Evolutionary conservation across 2,797 vertebrate species (phyloP).

Genomic region (Menidia menidia): DNA sequence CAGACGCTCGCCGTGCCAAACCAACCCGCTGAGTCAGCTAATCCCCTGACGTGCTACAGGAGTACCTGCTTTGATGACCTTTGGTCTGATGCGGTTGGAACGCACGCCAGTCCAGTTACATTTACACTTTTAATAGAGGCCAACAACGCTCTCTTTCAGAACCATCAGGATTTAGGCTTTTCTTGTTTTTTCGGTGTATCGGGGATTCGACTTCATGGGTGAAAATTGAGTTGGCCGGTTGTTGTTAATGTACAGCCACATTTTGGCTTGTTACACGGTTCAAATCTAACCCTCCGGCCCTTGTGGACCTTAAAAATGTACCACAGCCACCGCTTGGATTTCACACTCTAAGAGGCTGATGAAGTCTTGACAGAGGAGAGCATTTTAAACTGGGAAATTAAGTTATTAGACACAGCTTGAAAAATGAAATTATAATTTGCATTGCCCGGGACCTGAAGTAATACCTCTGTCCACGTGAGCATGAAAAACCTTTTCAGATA

Average conservation of each 20-base stretch:
- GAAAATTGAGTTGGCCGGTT: slow-evolving; percentile 65
- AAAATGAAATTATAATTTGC: slow-evolving; percentile 31
- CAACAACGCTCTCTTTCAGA: slow-evolving; percentile 72
- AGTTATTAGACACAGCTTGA: slow-evolving; percentile 41
- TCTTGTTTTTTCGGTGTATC: slow-evolving; percentile 62
- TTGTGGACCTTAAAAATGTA: slow-evolving; percentile 62
- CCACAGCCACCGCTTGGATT: slow-evolving; percentile 70
- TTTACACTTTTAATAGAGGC: slow-evolving; percentile 63
- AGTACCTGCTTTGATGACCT: slow-evolving; percentile 76
- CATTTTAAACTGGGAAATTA: slow-evolving; percentile 52
- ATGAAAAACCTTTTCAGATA: slow-evolving; percentile 5
- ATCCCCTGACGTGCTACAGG: slow-evolving; percentile 72
- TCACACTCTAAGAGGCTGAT: slow-evolving; percentile 63
- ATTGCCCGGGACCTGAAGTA: slow-evolving; percentile 19
- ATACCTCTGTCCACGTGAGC: slow-evolving; percentile 5
- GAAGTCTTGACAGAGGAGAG: slow-evolving; percentile 43
- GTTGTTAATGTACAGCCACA: slow-evolving; percentile 69
- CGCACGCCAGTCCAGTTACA: slow-evolving; percentile 62
- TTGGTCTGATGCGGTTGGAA: slow-evolving; percentile 70
- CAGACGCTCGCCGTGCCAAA: slow-evolving; percentile 43
- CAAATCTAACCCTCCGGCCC: slow-evolving; percentile 67
- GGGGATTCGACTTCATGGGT: slow-evolving; percentile 60
- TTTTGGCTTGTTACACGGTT: slow-evolving; percentile 63
- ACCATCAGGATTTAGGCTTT: slow-evolving; percentile 58
- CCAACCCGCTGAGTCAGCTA: slow-evolving; percentile 46